Evolutionary conservation across 1,140 invertebrate species (phyloP).

Genomic region (Marisa cornuarietis): DNA sequence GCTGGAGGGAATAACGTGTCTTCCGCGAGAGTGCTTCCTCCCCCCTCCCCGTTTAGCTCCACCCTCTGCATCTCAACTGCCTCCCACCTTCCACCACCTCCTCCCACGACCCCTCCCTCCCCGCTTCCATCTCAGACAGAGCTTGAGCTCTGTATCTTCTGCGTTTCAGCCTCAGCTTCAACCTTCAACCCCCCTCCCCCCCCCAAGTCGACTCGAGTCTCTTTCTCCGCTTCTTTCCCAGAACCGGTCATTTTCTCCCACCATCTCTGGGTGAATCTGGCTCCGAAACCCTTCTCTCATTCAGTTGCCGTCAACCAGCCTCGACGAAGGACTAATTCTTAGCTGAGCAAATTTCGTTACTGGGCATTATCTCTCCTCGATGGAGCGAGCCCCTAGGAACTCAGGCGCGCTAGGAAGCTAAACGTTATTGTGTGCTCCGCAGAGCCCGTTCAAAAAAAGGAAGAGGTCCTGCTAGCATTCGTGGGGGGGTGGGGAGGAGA

Average conservation of each 20-base stretch:
- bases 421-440: neutral
- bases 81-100: neutral
- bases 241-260: slow-evolving; percentile 23
- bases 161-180: neutral
- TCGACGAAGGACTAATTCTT: neutral
- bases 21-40: neutral
- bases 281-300: no score
- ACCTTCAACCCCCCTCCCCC: neutral
- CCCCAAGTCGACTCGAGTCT: neutral
- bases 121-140: neutral
- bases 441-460: neutral
- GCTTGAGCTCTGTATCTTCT: neutral
- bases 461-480: neutral
- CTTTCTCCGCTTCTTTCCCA: slow-evolving; percentile 6
- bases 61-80: neutral
- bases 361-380: slow-evolving; percentile 7
- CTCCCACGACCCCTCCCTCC: neutral
- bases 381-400: slow-evolving; percentile 3
- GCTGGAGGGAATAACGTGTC: neutral
- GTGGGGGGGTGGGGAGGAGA: neutral
- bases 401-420: neutral
- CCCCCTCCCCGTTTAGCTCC: neutral
- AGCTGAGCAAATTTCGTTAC: slow-evolving; percentile 12
- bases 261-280: no score
- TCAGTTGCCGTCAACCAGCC: no score